These are phyloP conservation scores for Pachyseris speciosa DNA, from an alignment of 64 coral and sea anemone genomes.

Conservation along the genomic window DNA sequence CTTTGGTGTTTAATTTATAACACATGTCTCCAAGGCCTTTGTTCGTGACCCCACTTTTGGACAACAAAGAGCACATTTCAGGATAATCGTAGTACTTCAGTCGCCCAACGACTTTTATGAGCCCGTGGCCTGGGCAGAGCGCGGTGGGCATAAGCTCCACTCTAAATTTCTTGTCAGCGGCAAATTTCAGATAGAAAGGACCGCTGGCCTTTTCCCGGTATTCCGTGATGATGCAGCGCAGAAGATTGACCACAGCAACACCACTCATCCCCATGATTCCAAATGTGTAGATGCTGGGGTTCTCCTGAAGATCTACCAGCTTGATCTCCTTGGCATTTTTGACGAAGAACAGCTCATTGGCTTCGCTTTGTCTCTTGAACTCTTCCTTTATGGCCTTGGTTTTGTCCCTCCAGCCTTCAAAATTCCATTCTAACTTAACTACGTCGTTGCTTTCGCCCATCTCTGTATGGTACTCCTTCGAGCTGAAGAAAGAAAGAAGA, in stretches of 20 bases:
- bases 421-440: conserved; percentile 52
- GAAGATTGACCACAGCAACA: conserved; percentile 69
- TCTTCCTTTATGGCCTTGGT: conserved; percentile 84
- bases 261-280: conserved; percentile 80
- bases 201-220: conserved; percentile 67
- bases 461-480: neutral
- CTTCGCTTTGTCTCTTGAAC: conserved; percentile 73
- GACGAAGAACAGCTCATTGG: conserved; percentile 86
- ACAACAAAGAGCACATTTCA: conserved; percentile 78
- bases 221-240: conserved; percentile 67
- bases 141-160: conserved; percentile 87
- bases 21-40: conserved; percentile 90
- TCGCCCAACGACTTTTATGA: conserved; percentile 87
- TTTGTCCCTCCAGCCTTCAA: conserved; percentile 90
- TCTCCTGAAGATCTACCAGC: conserved; percentile 23
- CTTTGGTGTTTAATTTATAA: conserved; percentile 81
- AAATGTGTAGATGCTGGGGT: conserved; percentile 45
- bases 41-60: conserved; percentile 72
- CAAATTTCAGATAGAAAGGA: conserved; percentile 88
- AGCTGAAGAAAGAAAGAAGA: neutral
- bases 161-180: conserved; percentile 92
- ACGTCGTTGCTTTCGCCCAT: conserved; percentile 51
- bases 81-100: conserved; percentile 84
- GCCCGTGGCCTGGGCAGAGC: conserved; percentile 76
- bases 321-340: conserved; percentile 64